These are phyloP conservation scores for Geococcyx californianus DNA, from an alignment of 2,113 vertebrate species.

Conservation along the genomic window DNA sequence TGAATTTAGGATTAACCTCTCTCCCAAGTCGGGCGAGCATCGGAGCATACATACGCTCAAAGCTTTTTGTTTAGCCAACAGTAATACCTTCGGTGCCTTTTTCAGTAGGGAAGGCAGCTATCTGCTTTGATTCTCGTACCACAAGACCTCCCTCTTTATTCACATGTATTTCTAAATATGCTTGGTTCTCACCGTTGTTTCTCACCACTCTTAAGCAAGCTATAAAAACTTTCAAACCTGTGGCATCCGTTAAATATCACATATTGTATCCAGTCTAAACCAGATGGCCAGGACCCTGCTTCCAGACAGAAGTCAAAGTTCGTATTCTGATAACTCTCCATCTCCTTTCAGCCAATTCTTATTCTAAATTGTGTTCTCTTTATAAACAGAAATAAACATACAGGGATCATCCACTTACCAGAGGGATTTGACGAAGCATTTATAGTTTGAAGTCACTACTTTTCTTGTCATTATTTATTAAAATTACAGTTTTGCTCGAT, in stretches of 20 bases:
- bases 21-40: neutral
- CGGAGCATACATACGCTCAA: neutral
- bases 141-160: neutral
- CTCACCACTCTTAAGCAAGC: fast-evolving
- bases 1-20: neutral
- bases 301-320: neutral
- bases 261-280: fast-evolving
- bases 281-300: neutral
- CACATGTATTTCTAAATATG: neutral
- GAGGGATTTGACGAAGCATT: neutral
- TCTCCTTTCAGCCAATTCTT: neutral
- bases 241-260: neutral
- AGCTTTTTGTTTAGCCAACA: neutral
- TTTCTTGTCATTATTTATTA: neutral
- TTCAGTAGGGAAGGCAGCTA: neutral
- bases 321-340: neutral
- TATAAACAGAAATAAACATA: neutral
- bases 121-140: neutral
- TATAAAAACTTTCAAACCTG: neutral
- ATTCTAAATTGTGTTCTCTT: neutral
- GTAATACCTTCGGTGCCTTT: neutral
- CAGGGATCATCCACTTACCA: neutral
- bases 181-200: neutral
- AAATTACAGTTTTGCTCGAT: neutral
- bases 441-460: neutral